Conservation (phyloP, 2,888 invertebrate species). For the Nomada fabriciana region DNA sequence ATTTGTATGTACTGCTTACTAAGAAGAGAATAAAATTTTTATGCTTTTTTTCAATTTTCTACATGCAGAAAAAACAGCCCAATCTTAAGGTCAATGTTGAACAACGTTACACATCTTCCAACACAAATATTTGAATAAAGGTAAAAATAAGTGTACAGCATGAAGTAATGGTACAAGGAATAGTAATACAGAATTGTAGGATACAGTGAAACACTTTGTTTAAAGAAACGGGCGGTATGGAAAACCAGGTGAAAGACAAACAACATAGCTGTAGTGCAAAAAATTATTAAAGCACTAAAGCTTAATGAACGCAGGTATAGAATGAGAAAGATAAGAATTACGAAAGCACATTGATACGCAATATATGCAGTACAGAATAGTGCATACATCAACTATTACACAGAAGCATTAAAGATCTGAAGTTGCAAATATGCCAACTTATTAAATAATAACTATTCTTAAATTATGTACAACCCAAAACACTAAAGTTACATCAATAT, state of each 20-base stretch:
- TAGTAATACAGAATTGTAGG: slow-evolving; percentile 12
- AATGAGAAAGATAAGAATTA: slow-evolving; percentile 9
- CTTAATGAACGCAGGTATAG: slow-evolving; percentile 16
- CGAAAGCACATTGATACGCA: slow-evolving; percentile 40
- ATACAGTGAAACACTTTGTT: slow-evolving; percentile 13
- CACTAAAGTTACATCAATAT: slow-evolving; percentile 12
- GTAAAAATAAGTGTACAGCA: background rate
- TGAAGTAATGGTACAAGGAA: background rate
- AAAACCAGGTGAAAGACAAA: slow-evolving; percentile 19
- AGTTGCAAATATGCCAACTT: slow-evolving; percentile 20
- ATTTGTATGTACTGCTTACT: slow-evolving; percentile 9
- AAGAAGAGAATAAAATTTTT: slow-evolving; percentile 7
- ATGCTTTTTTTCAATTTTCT: too few species aligned
- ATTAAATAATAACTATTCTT: slow-evolving; percentile 17
- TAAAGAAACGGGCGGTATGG: slow-evolving; percentile 3
- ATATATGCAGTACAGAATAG: slow-evolving; percentile 28
- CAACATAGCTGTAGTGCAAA: background rate
- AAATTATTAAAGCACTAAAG: slow-evolving; percentile 18
- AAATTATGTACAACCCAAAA: slow-evolving; percentile 19
- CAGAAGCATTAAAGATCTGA: slow-evolving; percentile 31
- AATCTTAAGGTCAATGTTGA: background rate
- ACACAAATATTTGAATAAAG: background rate
- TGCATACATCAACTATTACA: slow-evolving; percentile 32
- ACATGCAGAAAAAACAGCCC: background rate
- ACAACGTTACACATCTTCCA: slow-evolving; percentile 1